phyloP scores from a whole-genome alignment of 2,797 vertebrate genomes.

The Clarias fuscus region DNA sequence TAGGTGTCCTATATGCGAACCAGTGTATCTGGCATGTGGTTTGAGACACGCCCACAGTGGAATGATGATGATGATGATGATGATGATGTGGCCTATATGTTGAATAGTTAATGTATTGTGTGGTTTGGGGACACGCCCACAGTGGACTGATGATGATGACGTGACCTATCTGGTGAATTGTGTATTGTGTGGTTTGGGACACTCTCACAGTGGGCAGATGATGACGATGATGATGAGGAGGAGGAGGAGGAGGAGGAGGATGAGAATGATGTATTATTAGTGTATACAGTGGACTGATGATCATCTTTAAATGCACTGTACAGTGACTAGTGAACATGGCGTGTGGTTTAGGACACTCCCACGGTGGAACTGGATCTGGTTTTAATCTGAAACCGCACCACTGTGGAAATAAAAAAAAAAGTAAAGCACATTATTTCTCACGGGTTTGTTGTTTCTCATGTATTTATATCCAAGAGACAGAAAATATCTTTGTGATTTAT shows the following conservation, averaged over 20 bases:
- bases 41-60: too few relatives aligned
- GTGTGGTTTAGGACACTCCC: background rate
- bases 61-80: too few relatives aligned
- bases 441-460: background rate
- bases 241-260: background rate
- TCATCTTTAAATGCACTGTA: background rate
- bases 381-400: background rate
- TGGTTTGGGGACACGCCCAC: too few relatives aligned
- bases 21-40: too few relatives aligned
- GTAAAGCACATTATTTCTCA: background rate
- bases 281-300: background rate
- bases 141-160: background rate
- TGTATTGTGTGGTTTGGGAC: background rate
- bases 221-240: background rate
- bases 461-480: slow-evolving; percentile 12
- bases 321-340: background rate
- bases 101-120: too few relatives aligned
- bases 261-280: background rate
- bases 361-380: background rate
- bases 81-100: too few relatives aligned
- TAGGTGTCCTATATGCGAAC: too few relatives aligned
- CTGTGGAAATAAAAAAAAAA: background rate
- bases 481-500: background rate
- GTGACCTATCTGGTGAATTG: background rate
- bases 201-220: background rate